A percentile compares a stretch with the other conserved stretches of the same genome.
Conservation (phyloP, 2,797 vertebrate species). For the Pseudotriccus pelzelni region DNA sequence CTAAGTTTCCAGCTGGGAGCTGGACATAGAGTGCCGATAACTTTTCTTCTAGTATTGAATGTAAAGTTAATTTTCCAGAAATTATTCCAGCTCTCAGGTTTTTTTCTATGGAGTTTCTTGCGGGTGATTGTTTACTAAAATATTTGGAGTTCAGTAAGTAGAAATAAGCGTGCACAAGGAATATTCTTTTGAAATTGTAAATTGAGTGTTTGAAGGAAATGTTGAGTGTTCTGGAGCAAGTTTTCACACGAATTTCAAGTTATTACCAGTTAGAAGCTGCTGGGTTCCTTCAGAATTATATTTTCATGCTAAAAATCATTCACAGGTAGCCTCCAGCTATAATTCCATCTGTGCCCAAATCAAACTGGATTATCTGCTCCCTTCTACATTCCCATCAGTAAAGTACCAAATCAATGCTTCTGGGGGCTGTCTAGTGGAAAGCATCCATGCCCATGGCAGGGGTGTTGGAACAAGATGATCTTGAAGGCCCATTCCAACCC, state of each 20-base stretch:
- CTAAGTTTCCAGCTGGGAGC: neutral
- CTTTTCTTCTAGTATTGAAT: neutral
- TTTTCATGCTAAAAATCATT: neutral
- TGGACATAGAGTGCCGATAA: neutral
- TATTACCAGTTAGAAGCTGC: neutral
- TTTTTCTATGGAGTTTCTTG: neutral
- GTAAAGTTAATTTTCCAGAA: neutral
- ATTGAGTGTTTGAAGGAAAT: neutral
- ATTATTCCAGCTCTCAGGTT: neutral
- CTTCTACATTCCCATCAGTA: neutral
- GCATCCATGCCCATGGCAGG: neutral
- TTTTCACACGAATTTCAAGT: neutral
- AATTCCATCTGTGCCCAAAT: neutral
- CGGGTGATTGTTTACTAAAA: neutral
- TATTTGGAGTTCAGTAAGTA: neutral
- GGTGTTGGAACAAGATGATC: accelerated
- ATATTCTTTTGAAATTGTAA: neutral
- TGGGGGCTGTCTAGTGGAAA: neutral
- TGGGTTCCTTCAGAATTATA: neutral
- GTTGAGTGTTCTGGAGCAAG: neutral
- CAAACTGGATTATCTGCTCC: slow-evolving; percentile 21
- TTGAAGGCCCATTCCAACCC: neutral
- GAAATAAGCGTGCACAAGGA: neutral
- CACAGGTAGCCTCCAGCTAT: neutral
- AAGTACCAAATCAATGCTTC: neutral